Percentiles rank a stretch among this genome's conserved stretches.
Conservation (phyloP, 1,140 invertebrate species). For the Chelonus insularis region DNA sequence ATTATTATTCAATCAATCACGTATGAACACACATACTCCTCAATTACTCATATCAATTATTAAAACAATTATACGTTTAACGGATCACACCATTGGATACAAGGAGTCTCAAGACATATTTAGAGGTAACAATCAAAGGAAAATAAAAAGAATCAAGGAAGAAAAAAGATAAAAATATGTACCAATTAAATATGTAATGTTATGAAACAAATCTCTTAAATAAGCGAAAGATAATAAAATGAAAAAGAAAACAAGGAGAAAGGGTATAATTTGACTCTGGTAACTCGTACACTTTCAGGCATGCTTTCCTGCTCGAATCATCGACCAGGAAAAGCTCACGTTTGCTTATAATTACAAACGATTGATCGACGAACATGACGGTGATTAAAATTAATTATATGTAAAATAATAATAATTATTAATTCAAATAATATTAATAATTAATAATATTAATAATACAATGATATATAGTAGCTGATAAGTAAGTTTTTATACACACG, state of each 20-base stretch:
- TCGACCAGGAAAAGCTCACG: neutral
- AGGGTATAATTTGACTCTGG: slow-evolving; percentile 24
- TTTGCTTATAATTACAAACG: slow-evolving; percentile 18
- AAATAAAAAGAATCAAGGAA: too few species aligned
- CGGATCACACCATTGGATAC: too few species aligned
- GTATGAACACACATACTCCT: too few species aligned
- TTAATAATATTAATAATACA: slow-evolving; percentile 32
- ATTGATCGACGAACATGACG: slow-evolving; percentile 14
- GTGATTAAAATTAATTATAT: slow-evolving; percentile 14
- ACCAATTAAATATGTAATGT: neutral
- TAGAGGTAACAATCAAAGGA: too few species aligned
- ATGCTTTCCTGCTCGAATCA: slow-evolving; percentile 16
- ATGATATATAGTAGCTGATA: slow-evolving; percentile 26
- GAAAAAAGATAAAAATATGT: too few species aligned
- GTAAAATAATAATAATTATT: neutral
- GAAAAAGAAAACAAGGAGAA: neutral
- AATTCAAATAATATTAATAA: slow-evolving; percentile 12
- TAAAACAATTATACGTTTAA: too few species aligned
- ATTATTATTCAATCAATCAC: too few species aligned
- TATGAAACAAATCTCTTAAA: too few species aligned
- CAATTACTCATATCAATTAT: too few species aligned
- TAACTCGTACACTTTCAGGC: slow-evolving; percentile 30
- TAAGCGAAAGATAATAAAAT: slow-evolving; percentile 6
- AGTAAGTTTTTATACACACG: slow-evolving; percentile 14
- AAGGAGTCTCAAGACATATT: too few species aligned